Percentiles rank a stretch among this genome's conserved stretches.
Evolutionary conservation across 2,888 invertebrate genomes (phyloP).

Genomic region (Trachelus tabidus): DNA sequence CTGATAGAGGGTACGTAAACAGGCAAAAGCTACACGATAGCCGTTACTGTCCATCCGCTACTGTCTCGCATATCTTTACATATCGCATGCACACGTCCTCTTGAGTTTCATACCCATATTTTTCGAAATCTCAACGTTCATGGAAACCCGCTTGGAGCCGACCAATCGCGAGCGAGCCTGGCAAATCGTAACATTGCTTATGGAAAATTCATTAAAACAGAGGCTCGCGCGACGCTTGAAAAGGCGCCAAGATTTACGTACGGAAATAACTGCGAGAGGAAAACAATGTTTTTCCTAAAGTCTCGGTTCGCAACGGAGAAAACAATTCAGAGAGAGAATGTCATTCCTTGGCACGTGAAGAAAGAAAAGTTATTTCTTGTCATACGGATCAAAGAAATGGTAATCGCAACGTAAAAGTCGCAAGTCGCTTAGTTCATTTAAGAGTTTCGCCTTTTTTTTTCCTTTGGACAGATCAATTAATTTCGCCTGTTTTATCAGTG

Average conservation of each 20-base stretch:
- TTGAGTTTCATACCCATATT: neutral
- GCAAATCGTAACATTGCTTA: neutral
- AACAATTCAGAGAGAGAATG: neutral
- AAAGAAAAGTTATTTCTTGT: conserved; percentile 5
- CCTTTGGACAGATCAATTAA: neutral
- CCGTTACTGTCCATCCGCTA: neutral
- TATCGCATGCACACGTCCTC: neutral
- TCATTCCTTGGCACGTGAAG: conserved; percentile 6
- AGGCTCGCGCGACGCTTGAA: conserved; percentile 22
- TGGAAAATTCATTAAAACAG: neutral
- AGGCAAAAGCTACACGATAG: neutral
- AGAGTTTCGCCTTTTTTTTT: neutral
- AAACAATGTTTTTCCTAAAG: conserved; percentile 24
- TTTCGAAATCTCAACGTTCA: neutral
- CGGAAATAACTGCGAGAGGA: conserved; percentile 25
- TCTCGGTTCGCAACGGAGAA: neutral
- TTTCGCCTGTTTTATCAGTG: neutral
- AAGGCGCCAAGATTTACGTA: conserved; percentile 28
- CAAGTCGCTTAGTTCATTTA: neutral
- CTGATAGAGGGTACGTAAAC: conserved; percentile 3
- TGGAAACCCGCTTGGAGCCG: neutral
- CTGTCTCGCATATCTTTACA: neutral
- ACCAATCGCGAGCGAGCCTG: neutral
- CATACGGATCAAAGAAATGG: neutral
- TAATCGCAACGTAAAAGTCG: neutral